Percentiles rank a stretch among this genome's conserved stretches.
Evolutionary conservation across 1,140 invertebrate species (phyloP).

Genomic region (Atta texana): DNA sequence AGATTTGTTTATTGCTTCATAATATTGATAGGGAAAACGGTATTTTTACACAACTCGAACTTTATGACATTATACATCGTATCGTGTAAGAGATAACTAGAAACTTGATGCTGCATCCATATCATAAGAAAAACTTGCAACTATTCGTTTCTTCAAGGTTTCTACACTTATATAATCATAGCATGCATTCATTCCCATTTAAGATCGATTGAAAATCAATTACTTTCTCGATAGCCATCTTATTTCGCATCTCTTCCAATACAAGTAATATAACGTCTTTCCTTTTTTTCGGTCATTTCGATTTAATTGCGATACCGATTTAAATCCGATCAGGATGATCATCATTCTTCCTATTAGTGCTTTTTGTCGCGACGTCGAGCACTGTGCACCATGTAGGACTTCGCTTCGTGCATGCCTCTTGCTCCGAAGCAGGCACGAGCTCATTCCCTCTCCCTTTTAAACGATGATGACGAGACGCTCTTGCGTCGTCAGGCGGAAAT

Average conservation of each 20-base stretch:
- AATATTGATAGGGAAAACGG: not conserved
- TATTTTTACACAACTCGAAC: slow-evolving; percentile 15
- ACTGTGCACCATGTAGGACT: not conserved
- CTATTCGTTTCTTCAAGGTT: not conserved
- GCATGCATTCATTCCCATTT: not conserved
- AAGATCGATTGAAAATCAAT: not conserved
- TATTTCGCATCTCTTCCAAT: not conserved
- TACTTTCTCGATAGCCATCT: not conserved
- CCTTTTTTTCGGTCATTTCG: not conserved
- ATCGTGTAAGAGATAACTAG: not conserved
- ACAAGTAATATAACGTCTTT: not conserved
- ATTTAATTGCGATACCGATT: slow-evolving; percentile 7
- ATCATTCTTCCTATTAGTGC: not conserved
- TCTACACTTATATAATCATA: not conserved
- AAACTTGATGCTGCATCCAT: not conserved
- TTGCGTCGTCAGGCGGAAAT: slow-evolving; percentile 48
- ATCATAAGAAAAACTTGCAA: not conserved
- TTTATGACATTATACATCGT: not conserved
- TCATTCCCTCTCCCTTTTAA: not conserved
- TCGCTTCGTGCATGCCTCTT: not conserved
- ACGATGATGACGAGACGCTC: slow-evolving; percentile 42
- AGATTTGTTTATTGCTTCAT: slow-evolving; percentile 31
- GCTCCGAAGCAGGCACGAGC: not conserved
- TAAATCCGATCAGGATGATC: slow-evolving; percentile 14
- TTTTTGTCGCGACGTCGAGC: slow-evolving; percentile 12